These are phyloP conservation scores for Zapus hudsonius DNA, from an alignment of 2,113 vertebrate species.

Conservation along the genomic window DNA sequence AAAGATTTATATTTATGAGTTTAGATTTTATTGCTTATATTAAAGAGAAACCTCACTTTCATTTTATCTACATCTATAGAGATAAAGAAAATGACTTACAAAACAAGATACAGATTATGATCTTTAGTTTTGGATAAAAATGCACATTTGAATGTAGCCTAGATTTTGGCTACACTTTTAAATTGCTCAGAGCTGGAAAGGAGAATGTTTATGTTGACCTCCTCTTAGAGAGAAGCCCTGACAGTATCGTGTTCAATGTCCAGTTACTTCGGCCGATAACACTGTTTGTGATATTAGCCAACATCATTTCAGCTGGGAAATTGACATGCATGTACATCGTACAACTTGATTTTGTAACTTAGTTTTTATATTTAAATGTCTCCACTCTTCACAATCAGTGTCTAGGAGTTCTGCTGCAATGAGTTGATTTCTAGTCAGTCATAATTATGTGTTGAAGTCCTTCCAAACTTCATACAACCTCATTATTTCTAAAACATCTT, in stretches of 20 bases:
- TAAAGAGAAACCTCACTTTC: neutral
- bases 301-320: fast-evolving
- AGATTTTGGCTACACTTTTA: neutral
- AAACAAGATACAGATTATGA: neutral
- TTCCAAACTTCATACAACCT: slow-evolving; percentile 36
- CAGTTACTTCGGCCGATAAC: fast-evolving
- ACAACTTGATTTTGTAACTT: fast-evolving
- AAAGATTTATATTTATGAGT: neutral
- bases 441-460: slow-evolving; percentile 5
- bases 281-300: fast-evolving
- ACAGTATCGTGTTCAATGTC: neutral
- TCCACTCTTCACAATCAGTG: neutral
- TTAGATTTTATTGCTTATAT: neutral
- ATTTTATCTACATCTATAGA: neutral
- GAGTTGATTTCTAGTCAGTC: neutral
- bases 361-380: neutral
- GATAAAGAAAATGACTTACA: neutral
- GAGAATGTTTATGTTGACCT: neutral
- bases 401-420: neutral
- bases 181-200: slow-evolving; percentile 44
- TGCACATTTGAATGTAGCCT: neutral
- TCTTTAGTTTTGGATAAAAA: neutral
- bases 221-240: neutral
- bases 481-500: slow-evolving; percentile 27
- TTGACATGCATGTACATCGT: fast-evolving